Evolutionary conservation across 2,888 invertebrate species (phyloP).

Genomic region (Drosophila crucigera): DNA sequence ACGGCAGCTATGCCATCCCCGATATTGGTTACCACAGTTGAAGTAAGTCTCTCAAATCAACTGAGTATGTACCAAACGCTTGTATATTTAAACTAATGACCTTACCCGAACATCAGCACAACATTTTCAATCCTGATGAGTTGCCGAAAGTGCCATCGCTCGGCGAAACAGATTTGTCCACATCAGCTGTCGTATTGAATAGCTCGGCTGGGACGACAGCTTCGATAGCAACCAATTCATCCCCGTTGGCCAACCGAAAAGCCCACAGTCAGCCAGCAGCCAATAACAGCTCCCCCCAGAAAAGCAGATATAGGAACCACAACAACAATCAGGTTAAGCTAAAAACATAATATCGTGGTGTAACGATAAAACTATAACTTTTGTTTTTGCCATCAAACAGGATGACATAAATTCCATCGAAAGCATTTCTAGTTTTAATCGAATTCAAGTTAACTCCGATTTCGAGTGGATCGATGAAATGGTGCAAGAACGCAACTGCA

Average conservation of each 20-base stretch:
- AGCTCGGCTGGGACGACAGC: slow-evolving; percentile 74
- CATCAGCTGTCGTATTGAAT: slow-evolving; percentile 61
- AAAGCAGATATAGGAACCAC: slow-evolving; percentile 66
- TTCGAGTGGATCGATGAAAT: slow-evolving; percentile 77
- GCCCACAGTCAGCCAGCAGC: slow-evolving; percentile 21
- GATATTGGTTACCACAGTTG: slow-evolving; percentile 67
- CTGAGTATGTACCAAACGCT: neutral
- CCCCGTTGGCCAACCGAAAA: slow-evolving; percentile 57
- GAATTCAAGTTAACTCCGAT: slow-evolving; percentile 57
- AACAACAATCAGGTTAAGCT: slow-evolving; percentile 79
- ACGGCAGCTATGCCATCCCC: slow-evolving; percentile 65
- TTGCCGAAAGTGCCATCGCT: slow-evolving; percentile 67
- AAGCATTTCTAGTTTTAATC: slow-evolving; percentile 71
- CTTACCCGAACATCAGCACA: slow-evolving; percentile 41
- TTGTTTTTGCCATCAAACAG: slow-evolving; percentile 48
- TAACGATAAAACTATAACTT: neutral
- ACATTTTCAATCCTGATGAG: slow-evolving; percentile 48
- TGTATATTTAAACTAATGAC: neutral
- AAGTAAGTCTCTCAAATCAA: slow-evolving; percentile 37
- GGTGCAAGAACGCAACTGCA: slow-evolving; percentile 63
- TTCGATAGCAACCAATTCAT: slow-evolving; percentile 69
- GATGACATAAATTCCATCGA: slow-evolving; percentile 84
- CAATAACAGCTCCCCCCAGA: slow-evolving; percentile 57
- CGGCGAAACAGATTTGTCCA: slow-evolving; percentile 53
- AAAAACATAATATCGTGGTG: neutral